Conservation (phyloP, 2,113 vertebrate genomes). For the Trochalopteron elliotii region DNA sequence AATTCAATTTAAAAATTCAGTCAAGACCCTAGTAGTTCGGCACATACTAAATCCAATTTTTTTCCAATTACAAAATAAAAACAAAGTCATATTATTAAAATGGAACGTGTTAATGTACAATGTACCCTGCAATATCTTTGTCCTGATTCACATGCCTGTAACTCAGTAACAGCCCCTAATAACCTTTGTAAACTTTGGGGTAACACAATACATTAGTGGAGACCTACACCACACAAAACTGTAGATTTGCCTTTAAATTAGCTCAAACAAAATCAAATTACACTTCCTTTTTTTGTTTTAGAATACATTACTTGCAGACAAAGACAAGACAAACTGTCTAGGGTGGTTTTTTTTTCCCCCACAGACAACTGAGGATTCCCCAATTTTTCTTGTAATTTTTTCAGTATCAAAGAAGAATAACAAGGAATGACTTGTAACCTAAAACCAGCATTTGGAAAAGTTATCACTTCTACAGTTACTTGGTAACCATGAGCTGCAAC, state of each 20-base stretch:
- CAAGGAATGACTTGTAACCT: background rate
- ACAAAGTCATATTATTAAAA: background rate
- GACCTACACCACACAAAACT: background rate
- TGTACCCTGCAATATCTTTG: background rate
- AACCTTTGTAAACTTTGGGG: background rate
- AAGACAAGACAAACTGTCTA: background rate
- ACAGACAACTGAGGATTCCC: background rate
- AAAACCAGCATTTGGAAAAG: background rate
- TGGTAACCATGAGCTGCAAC: background rate
- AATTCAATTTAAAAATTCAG: background rate
- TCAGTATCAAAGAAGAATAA: background rate
- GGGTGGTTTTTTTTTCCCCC: background rate
- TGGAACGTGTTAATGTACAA: background rate
- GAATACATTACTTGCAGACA: background rate
- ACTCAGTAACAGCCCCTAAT: background rate
- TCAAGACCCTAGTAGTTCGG: background rate
- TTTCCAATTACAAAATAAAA: background rate
- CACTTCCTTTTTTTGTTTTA: background rate
- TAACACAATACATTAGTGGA: background rate
- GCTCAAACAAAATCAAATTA: background rate
- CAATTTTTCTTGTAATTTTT: background rate
- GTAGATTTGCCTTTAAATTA: background rate
- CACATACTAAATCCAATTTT: background rate
- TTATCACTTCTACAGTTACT: background rate
- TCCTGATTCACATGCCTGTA: background rate